phyloP scores from a whole-genome alignment of 2,113 vertebrate genomes.

The Oceanites oceanicus region DNA sequence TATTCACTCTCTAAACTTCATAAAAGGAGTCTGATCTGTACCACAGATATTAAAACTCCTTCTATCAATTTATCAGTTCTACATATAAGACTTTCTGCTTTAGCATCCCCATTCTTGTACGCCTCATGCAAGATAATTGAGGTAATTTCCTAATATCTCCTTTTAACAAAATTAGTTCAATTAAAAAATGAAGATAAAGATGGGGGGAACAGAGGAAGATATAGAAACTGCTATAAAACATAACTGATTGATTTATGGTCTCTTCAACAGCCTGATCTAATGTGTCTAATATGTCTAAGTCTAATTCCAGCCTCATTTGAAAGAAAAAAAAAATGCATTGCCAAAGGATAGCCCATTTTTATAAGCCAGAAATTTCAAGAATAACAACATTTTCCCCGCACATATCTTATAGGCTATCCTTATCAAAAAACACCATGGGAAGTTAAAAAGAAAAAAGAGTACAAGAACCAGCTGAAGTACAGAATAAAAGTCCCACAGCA shows the following conservation, averaged over 20 bases:
- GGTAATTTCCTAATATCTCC: conserved; percentile 23
- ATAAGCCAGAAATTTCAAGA: background rate
- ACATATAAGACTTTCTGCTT: background rate
- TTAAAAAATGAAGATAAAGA: conserved; percentile 43
- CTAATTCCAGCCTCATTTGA: background rate
- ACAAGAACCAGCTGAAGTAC: background rate
- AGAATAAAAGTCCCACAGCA: background rate
- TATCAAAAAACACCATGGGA: background rate
- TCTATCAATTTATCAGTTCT: background rate
- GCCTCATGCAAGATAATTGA: conserved; percentile 5
- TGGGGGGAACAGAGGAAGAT: background rate
- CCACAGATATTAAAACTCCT: background rate
- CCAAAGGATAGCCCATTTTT: background rate
- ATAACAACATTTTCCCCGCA: background rate
- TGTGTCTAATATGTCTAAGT: background rate
- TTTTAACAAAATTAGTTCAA: conserved; percentile 30
- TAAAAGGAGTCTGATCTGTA: background rate
- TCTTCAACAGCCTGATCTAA: conserved; percentile 31
- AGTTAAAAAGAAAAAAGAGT: background rate
- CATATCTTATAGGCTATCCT: background rate
- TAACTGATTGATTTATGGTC: conserved; percentile 31
- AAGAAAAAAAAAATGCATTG: background rate
- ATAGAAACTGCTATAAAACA: conserved; percentile 6
- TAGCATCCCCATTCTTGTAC: background rate
- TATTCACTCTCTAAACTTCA: background rate